Evolutionary conservation across 2,797 vertebrate species (phyloP).

Genomic region (Protonibea diacanthus): DNA sequence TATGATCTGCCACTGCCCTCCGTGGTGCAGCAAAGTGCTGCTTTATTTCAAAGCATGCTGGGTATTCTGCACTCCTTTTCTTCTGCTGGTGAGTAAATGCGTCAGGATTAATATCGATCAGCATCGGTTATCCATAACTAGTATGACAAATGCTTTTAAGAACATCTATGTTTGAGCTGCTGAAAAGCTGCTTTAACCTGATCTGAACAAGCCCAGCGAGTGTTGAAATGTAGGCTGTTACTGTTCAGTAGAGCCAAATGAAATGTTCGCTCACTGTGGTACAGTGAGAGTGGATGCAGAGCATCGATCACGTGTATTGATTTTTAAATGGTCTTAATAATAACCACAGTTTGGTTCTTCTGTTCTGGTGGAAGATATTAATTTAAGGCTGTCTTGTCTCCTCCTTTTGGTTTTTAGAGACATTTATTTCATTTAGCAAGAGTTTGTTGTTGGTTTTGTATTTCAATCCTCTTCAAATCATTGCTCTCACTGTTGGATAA

Average conservation of each 20-base stretch:
- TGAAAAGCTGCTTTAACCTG: background rate
- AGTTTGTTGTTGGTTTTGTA: background rate
- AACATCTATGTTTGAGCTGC: background rate
- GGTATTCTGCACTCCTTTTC: constrained; percentile 86
- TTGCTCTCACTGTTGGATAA: background rate
- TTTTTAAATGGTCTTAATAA: background rate
- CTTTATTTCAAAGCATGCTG: constrained; percentile 90
- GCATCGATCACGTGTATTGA: background rate
- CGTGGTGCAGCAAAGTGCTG: constrained; percentile 87
- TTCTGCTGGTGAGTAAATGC: constrained; percentile 84
- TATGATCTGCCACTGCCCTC: constrained; percentile 87
- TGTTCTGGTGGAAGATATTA: background rate
- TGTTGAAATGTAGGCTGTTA: too few relatives aligned
- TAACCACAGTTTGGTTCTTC: background rate
- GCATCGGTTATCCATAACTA: background rate
- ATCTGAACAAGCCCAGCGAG: background rate
- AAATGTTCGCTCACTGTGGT: background rate
- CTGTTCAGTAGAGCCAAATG: background rate
- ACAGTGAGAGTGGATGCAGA: background rate
- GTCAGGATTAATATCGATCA: background rate
- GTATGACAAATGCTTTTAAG: background rate
- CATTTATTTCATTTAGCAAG: background rate
- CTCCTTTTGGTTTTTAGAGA: background rate
- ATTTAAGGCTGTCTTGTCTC: background rate
- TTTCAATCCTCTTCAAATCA: background rate